phyloP scores from a whole-genome alignment of 2,113 vertebrate genomes.

The Pelecanus crispus region DNA sequence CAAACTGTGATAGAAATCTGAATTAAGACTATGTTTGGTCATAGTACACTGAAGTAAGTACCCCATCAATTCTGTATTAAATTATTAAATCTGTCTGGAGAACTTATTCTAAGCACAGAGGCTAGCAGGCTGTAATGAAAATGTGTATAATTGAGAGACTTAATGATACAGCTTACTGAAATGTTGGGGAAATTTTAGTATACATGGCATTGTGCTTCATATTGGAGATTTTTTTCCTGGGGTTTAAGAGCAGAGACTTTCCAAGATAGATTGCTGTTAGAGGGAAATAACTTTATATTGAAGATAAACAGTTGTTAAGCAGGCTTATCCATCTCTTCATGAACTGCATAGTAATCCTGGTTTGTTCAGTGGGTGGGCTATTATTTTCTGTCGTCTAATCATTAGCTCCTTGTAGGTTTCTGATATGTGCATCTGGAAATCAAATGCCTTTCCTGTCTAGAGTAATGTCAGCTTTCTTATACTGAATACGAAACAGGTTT shows the following conservation, averaged over 20 bases:
- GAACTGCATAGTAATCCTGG: background rate
- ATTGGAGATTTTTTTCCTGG: background rate
- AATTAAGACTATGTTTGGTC: background rate
- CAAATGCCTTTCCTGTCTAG: background rate
- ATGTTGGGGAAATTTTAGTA: background rate
- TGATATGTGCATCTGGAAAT: background rate
- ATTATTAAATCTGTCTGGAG: background rate
- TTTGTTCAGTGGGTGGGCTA: background rate
- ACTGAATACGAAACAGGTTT: background rate
- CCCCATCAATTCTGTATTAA: background rate
- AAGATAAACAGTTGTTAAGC: background rate
- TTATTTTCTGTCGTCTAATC: background rate
- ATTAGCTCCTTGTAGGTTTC: background rate
- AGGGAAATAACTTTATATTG: background rate
- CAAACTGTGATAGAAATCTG: background rate
- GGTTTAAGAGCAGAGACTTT: background rate
- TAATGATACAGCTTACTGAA: background rate
- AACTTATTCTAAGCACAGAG: background rate
- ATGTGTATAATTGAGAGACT: background rate
- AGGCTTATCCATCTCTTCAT: background rate
- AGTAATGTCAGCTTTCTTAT: background rate
- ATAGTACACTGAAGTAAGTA: background rate
- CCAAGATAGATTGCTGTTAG: background rate
- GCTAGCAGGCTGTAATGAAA: background rate
- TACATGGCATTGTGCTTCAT: background rate